Percentiles rank a stretch among this genome's conserved stretches.
Conservation (phyloP, 2,797 vertebrate species). For the Cyclopterus lumpus region DNA sequence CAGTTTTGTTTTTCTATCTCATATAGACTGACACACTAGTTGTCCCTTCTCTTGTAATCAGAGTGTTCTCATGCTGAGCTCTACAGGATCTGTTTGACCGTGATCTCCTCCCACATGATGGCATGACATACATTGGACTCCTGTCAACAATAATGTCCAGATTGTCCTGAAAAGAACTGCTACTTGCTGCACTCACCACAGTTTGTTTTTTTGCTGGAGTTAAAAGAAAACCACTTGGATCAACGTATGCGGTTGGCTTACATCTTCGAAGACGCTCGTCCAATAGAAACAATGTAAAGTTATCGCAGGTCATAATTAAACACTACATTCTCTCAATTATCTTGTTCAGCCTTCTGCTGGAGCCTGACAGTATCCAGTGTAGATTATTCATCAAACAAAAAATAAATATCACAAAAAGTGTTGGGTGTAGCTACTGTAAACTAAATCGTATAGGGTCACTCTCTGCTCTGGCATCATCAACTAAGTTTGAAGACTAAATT, state of each 20-base stretch:
- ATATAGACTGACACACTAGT: constrained; percentile 54
- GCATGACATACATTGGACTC: constrained; percentile 71
- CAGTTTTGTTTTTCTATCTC: neutral
- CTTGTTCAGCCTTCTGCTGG: constrained; percentile 66
- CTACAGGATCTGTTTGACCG: constrained; percentile 76
- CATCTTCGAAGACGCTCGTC: constrained; percentile 67
- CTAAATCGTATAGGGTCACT: constrained; percentile 76
- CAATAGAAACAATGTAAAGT: constrained; percentile 82
- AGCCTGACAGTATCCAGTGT: constrained; percentile 61
- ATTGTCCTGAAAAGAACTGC: constrained; percentile 75
- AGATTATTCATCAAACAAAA: constrained; percentile 75
- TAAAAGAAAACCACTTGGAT: constrained; percentile 79
- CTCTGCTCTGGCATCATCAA: constrained; percentile 75
- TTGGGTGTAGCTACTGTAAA: constrained; percentile 84
- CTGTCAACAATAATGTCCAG: constrained; percentile 68
- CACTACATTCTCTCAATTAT: constrained; percentile 67
- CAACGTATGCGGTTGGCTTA: constrained; percentile 76
- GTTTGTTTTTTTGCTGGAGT: constrained; percentile 61
- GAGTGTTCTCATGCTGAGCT: constrained; percentile 49
- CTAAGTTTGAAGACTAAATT: constrained; percentile 87
- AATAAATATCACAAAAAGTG: constrained; percentile 72
- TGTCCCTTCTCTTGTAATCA: constrained; percentile 74
- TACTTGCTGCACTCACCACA: constrained; percentile 47
- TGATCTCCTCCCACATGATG: constrained; percentile 71
- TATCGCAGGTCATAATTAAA: constrained; percentile 74